Evolutionary conservation across 2,888 invertebrate species (phyloP).

Genomic region (Thelaira solivaga): DNA sequence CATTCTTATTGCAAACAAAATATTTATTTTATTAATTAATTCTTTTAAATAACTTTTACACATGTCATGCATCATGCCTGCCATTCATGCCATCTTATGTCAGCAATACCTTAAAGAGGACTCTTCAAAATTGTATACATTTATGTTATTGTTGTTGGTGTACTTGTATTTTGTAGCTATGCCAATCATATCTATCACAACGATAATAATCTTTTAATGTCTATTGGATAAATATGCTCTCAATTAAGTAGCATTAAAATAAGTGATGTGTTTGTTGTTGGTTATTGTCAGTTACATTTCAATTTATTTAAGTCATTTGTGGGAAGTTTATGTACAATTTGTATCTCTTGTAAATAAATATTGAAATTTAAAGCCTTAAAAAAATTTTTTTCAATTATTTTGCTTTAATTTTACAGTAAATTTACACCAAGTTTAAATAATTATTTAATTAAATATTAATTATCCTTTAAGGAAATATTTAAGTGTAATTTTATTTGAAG

Average conservation of each 20-base stretch:
- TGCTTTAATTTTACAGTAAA: too few relatives aligned
- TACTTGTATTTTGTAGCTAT: neutral
- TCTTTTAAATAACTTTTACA: neutral
- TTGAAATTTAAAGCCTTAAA: too few relatives aligned
- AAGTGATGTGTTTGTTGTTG: neutral
- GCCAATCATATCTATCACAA: constrained; percentile 15
- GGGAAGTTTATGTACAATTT: too few relatives aligned
- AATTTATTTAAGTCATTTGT: constrained; percentile 11
- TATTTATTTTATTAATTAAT: neutral
- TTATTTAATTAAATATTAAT: too few relatives aligned
- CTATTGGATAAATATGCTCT: neutral
- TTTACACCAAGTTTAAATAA: too few relatives aligned
- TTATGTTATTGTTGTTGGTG: neutral
- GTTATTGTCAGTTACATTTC: constrained; percentile 18
- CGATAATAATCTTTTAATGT: constrained; percentile 12
- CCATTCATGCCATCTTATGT: neutral
- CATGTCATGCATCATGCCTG: neutral
- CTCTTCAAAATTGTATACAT: neutral
- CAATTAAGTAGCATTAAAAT: neutral
- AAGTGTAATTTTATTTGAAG: too few relatives aligned
- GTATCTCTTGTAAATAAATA: too few relatives aligned
- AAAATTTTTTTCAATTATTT: too few relatives aligned
- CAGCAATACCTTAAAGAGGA: neutral
- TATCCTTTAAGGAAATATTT: neutral
- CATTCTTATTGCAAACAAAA: neutral